These are phyloP conservation scores for Melanerpes formicivorus DNA, from an alignment of 2,113 vertebrate genomes.

Conservation along the genomic window DNA sequence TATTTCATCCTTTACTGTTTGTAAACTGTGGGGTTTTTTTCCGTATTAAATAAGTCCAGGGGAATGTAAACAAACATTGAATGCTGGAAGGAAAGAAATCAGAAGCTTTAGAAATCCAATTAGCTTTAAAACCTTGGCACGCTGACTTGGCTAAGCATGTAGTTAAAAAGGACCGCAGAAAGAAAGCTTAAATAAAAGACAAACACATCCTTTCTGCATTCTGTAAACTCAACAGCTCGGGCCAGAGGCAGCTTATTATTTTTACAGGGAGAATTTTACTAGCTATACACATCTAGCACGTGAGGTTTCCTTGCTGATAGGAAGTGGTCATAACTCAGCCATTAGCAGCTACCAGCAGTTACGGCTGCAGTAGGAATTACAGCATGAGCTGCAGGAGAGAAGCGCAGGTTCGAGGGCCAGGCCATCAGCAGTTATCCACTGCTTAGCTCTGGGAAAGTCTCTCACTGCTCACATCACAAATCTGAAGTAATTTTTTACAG, in stretches of 20 bases:
- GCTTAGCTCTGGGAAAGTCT: background rate
- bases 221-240: background rate
- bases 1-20: constrained; percentile 41
- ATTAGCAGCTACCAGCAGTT: background rate
- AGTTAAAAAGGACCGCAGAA: background rate
- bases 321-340: background rate
- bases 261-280: background rate
- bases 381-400: background rate
- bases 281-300: background rate
- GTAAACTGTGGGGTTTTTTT: background rate
- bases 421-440: background rate
- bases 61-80: constrained; percentile 57
- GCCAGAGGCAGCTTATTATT: background rate
- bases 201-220: background rate
- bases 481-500: background rate
- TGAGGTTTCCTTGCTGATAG: background rate
- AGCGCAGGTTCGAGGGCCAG: background rate
- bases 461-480: background rate
- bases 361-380: background rate
- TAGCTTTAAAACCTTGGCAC: constrained; percentile 48
- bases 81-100: constrained; percentile 39
- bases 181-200: constrained; percentile 19
- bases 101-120: constrained; percentile 57
- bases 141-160: constrained; percentile 12
- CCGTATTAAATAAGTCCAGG: constrained; percentile 31